These are phyloP conservation scores for Venustoraphidia nigricollis DNA, from an alignment of 2,888 invertebrate genomes.

Conservation along the genomic window DNA sequence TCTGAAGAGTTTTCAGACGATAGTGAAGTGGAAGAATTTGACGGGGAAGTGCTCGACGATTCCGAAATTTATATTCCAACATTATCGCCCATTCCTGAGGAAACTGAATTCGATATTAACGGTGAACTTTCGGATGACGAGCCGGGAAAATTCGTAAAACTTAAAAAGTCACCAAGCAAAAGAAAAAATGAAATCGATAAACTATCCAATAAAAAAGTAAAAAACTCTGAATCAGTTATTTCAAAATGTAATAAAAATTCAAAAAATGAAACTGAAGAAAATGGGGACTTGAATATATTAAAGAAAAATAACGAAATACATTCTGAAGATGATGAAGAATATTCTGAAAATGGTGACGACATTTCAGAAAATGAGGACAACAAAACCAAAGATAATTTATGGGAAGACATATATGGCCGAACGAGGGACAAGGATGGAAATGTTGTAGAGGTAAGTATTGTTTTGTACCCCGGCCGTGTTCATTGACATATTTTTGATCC, in stretches of 20 bases:
- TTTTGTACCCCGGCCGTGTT: too few relatives aligned
- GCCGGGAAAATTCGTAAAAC: too few relatives aligned
- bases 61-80: slow-evolving; percentile 9
- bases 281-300: slow-evolving; percentile 6
- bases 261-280: slow-evolving; percentile 8
- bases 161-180: too few relatives aligned
- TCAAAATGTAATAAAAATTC: too few relatives aligned
- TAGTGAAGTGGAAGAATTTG: slow-evolving; percentile 1
- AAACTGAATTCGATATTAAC: slow-evolving; percentile 10
- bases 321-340: slow-evolving; percentile 1
- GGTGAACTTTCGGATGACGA: not conserved
- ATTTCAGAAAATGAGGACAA: slow-evolving; percentile 10
- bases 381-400: slow-evolving; percentile 24
- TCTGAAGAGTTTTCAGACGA: too few relatives aligned
- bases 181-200: too few relatives aligned
- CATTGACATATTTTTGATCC: too few relatives aligned
- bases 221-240: too few relatives aligned
- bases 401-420: slow-evolving; percentile 92
- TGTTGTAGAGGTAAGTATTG: slow-evolving; percentile 40
- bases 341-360: slow-evolving; percentile 7
- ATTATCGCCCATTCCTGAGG: slow-evolving; percentile 10
- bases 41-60: slow-evolving; percentile 9
- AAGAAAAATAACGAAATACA: not conserved
- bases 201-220: too few relatives aligned
- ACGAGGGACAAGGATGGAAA: slow-evolving; percentile 67